Evolutionary conservation across 2,797 vertebrate genomes (phyloP).

Genomic region (Takifugu rubripes): DNA sequence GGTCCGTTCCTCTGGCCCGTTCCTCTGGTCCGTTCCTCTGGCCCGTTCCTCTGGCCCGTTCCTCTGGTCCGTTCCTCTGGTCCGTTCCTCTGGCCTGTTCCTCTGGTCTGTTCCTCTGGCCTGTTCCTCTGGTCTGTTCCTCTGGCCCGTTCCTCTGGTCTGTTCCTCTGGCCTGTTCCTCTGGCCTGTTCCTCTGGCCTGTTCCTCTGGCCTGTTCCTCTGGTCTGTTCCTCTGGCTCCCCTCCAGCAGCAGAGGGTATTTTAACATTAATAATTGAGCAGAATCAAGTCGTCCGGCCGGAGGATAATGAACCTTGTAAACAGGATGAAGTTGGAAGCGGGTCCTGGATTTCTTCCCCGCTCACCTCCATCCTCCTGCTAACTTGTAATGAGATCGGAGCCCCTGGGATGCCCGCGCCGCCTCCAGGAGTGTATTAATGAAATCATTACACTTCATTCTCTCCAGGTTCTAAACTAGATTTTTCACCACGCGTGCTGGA

Average conservation of each 20-base stretch:
- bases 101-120: too few species aligned
- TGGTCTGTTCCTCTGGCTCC: not conserved
- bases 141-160: too few species aligned
- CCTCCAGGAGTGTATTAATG: conserved; percentile 1
- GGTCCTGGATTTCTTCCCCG: not conserved
- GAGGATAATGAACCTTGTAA: not conserved
- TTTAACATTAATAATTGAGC: not conserved
- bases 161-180: too few species aligned
- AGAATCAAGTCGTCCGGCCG: not conserved
- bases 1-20: too few species aligned
- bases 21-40: too few species aligned
- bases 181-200: too few species aligned
- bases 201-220: not conserved
- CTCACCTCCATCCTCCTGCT: not conserved
- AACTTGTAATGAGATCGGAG: not conserved
- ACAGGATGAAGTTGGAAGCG: not conserved
- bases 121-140: too few species aligned
- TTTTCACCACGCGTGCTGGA: too few species aligned
- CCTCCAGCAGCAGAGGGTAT: not conserved
- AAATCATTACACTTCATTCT: not conserved
- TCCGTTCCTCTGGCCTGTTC: too few species aligned
- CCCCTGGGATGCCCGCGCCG: not conserved
- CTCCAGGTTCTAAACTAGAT: not conserved
- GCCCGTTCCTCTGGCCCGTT: too few species aligned
- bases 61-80: too few species aligned